These are phyloP conservation scores for Calvadosia cruxmelitensis DNA, from an alignment of 30 jellyfish, hydroid and myxozoan species.

Conservation along the genomic window DNA sequence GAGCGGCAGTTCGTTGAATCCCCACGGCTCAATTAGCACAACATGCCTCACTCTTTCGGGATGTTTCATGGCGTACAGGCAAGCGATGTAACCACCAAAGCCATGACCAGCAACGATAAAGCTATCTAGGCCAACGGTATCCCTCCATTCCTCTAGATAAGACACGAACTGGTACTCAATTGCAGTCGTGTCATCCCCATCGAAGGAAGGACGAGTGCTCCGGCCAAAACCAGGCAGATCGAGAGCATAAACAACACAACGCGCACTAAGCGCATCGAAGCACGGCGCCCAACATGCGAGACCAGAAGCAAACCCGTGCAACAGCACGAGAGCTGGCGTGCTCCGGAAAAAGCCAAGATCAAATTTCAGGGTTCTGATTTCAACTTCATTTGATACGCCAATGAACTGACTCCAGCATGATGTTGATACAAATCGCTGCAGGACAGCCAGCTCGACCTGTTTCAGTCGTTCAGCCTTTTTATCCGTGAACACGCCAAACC, in stretches of 20 bases:
- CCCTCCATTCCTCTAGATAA: slow-evolving; percentile 87
- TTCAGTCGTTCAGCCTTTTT: slow-evolving; percentile 8
- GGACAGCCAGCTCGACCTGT: slow-evolving; percentile 41
- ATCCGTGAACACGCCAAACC: background rate
- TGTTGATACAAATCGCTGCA: slow-evolving; percentile 39
- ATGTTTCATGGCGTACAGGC: slow-evolving; percentile 52
- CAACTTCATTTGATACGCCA: slow-evolving; percentile 47
- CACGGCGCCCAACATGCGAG: slow-evolving; percentile 82
- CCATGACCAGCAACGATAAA: slow-evolving; percentile 81
- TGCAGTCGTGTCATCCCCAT: slow-evolving; percentile 29
- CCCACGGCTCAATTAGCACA: slow-evolving; percentile 90
- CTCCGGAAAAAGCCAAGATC: slow-evolving; percentile 39
- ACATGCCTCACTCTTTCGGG: slow-evolving; percentile 72
- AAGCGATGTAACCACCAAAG: slow-evolving; percentile 87
- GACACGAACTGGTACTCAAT: slow-evolving; percentile 57
- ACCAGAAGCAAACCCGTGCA: slow-evolving; percentile 96
- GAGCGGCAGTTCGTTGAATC: slow-evolving; percentile 75
- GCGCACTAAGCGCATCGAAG: slow-evolving; percentile 50
- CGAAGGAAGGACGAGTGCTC: slow-evolving; percentile 72
- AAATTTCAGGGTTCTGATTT: slow-evolving; percentile 59
- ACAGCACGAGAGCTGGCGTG: slow-evolving; percentile 44
- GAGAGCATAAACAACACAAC: slow-evolving; percentile 64
- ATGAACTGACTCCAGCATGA: slow-evolving; percentile 67
- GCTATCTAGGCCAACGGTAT: slow-evolving; percentile 61
- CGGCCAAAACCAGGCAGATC: slow-evolving; percentile 94